Percentiles rank a stretch among this genome's conserved stretches.
These are phyloP conservation scores for Cephus rjabovi DNA, from an alignment of 2,888 invertebrate genomes.

Conservation along the genomic window DNA sequence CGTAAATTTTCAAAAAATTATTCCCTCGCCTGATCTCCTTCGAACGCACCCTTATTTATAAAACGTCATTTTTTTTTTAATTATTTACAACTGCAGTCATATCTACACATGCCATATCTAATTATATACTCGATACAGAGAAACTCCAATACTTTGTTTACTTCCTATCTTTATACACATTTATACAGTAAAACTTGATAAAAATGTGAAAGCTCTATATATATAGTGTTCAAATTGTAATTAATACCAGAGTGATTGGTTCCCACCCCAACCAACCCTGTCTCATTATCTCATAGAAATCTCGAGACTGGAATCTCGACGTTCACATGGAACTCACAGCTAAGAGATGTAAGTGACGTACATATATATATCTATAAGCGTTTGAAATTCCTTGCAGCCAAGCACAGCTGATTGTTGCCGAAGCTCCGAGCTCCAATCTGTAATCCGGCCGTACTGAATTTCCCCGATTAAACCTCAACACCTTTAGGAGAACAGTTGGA, in stretches of 20 bases:
- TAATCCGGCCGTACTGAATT: not conserved
- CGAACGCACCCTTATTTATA: no score
- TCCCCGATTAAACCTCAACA: not conserved
- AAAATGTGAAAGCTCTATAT: not conserved
- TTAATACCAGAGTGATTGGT: not conserved
- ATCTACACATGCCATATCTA: no score
- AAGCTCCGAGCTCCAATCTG: not conserved
- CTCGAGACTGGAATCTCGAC: not conserved
- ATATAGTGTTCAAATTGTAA: not conserved
- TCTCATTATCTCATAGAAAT: not conserved
- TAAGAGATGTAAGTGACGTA: not conserved
- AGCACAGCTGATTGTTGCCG: not conserved
- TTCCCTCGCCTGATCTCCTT: no score
- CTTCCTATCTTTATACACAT: no score
- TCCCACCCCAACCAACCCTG: not conserved
- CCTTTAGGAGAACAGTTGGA: not conserved
- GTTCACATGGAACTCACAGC: not conserved
- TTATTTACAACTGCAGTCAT: no score
- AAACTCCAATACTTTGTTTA: no score
- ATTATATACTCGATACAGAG: no score
- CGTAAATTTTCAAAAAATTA: no score
- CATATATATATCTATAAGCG: not conserved
- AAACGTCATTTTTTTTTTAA: no score
- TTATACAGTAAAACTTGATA: no score
- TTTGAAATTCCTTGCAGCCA: not conserved